These are phyloP conservation scores for Penaeus vannamei DNA, from an alignment of 1,140 invertebrate genomes.

Conservation along the genomic window DNA sequence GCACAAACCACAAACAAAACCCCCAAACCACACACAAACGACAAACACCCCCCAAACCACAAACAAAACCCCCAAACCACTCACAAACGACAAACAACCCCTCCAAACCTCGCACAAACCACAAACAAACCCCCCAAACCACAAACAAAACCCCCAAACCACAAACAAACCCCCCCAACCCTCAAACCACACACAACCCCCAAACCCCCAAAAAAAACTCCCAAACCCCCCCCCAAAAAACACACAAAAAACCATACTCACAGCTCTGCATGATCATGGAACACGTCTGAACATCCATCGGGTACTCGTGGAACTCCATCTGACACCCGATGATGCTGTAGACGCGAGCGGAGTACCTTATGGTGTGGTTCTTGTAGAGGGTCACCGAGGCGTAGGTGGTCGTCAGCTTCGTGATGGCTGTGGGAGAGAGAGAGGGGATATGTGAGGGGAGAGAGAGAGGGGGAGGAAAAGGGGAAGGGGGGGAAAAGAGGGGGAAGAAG, in stretches of 20 bases:
- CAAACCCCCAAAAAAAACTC: too few relatives aligned
- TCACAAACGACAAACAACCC: too few relatives aligned
- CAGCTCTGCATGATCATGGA: conserved; percentile 87
- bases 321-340: conserved; percentile 88
- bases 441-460: background rate
- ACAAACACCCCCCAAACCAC: too few relatives aligned
- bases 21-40: background rate
- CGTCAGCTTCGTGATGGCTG: conserved; percentile 84
- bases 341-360: conserved; percentile 83
- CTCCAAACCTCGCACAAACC: too few relatives aligned
- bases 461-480: too few relatives aligned
- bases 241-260: conserved; percentile 74
- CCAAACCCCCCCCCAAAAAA: background rate
- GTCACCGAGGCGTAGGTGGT: conserved; percentile 86
- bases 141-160: too few relatives aligned
- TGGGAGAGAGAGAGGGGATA: conserved; percentile 43
- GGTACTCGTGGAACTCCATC: conserved; percentile 88
- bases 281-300: conserved; percentile 87
- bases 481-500: too few relatives aligned
- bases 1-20: too few relatives aligned
- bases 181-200: too few relatives aligned
- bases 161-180: too few relatives aligned
- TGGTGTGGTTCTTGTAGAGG: conserved; percentile 83
- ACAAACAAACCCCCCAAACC: too few relatives aligned
- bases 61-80: background rate